Evolutionary conservation across 2,797 vertebrate genomes (phyloP), one percentile per base, ranked within the genome.

Genomic region (Acipenser oxyrinchus): DNA sequence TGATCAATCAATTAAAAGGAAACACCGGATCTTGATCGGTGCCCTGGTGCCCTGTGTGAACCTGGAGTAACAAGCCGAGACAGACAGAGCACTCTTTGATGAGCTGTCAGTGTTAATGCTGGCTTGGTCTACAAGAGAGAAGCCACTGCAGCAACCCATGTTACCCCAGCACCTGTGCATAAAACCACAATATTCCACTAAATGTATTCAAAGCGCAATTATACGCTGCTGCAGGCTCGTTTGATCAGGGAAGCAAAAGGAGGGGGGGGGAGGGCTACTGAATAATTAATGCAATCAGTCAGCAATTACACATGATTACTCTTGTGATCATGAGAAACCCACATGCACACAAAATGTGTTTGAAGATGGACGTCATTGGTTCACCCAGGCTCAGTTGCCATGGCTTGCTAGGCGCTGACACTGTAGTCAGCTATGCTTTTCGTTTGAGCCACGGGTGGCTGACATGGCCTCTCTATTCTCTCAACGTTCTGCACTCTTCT

Each of bases 321-420:
- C n/a, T 64, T 51, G 8, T 51, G 63, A 64, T n/a, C 11, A 4
- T 2, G 63, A n/a, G 53, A 9, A 53, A 37, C 11, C 6, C 10
- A 23, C 1, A 11, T 7, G 37, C 11, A 49, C 9, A 81, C 77
- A 70, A 71, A 69, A 76, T 78, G 76, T 68, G 76, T 81, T 81
- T 80, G 76, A 83, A 74, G 74, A 74, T 77, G 78, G 78, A 77
- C 72, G 71, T 67, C 62, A 66, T 77, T 75, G 82, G 69, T 73
- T 75, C 73, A 77, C 75, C 73, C 74, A 74, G 76, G 79, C 71
- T 72, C 13, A 68, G 88, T 90, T 87, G 82, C 83, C 83, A 87
- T 88, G 85, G 84, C 76, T 86, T 73, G 76, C 75, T 74, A 86
- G 83, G 87, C 76, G 78, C 83, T 83, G 70, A 80, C 68, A 66